A percentile compares a stretch with the other conserved stretches of the same genome.
Conservation (phyloP, 2,113 vertebrate species). For the Symphodus melops region DNA sequence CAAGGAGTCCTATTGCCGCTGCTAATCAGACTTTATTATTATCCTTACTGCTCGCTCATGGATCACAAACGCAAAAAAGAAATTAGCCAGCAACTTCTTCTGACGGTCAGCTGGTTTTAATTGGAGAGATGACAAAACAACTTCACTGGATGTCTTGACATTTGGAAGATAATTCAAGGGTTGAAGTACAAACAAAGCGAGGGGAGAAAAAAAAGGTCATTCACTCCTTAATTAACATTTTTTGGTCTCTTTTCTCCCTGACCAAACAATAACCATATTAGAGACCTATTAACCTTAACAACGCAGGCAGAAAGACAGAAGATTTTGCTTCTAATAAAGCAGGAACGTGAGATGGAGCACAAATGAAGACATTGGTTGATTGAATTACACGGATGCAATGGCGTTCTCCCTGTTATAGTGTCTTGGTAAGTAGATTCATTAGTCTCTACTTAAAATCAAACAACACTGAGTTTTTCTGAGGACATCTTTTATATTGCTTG, state of each 20-base stretch:
- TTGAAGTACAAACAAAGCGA: slow-evolving; percentile 37
- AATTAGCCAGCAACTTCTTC: slow-evolving; percentile 59
- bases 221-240: slow-evolving; percentile 72
- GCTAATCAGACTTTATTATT: slow-evolving; percentile 67
- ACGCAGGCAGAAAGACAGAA: slow-evolving; percentile 62
- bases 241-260: slow-evolving; percentile 68
- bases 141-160: slow-evolving; percentile 63
- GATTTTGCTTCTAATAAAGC: slow-evolving; percentile 59
- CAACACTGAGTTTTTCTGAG: slow-evolving; percentile 2
- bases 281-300: slow-evolving; percentile 65
- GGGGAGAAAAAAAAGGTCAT: slow-evolving; percentile 3
- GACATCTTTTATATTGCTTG: not conserved
- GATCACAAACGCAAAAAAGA: slow-evolving; percentile 57
- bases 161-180: slow-evolving; percentile 68
- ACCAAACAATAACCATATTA: slow-evolving; percentile 61
- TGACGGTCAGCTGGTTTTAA: slow-evolving; percentile 55
- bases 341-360: slow-evolving; percentile 13
- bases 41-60: slow-evolving; percentile 74
- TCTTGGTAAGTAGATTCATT: slow-evolving; percentile 56
- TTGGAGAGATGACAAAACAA: slow-evolving; percentile 71
- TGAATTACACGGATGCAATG: slow-evolving; percentile 26
- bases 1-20: slow-evolving; percentile 54
- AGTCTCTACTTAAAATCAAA: slow-evolving; percentile 3
- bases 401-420: slow-evolving; percentile 19
- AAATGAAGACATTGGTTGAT: slow-evolving; percentile 59